Conservation (phyloP, 2,797 vertebrate species). For the Oreochromis mossambicus region DNA sequence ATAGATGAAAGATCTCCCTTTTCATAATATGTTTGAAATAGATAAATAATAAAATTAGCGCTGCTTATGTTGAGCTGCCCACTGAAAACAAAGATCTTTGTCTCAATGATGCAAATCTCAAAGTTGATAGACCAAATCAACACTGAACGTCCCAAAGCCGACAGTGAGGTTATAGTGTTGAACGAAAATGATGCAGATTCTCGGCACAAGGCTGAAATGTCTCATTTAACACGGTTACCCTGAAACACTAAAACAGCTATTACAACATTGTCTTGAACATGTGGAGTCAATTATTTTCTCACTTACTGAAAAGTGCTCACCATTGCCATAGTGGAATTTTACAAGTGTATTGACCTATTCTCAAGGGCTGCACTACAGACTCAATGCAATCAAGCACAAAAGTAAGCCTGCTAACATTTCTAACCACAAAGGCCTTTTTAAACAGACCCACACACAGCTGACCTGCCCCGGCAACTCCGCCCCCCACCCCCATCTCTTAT, state of each 20-base stretch:
- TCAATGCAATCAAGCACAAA: conserved; percentile 71
- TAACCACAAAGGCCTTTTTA: conserved; percentile 70
- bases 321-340: conserved; percentile 62
- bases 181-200: background rate
- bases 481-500: conserved; percentile 26
- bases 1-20: background rate
- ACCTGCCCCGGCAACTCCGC: conserved; percentile 10
- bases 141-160: background rate
- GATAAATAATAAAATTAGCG: background rate
- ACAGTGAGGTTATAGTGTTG: background rate
- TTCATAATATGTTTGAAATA: background rate
- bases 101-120: background rate
- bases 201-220: background rate
- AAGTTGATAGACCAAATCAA: conserved; percentile 3
- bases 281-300: conserved; percentile 74
- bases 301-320: conserved; percentile 68
- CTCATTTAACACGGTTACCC: conserved; percentile 28
- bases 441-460: conserved; percentile 51
- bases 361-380: conserved; percentile 66
- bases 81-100: background rate
- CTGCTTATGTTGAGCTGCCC: background rate
- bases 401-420: conserved; percentile 62
- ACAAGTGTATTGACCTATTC: conserved; percentile 73
- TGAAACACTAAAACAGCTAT: conserved; percentile 47
- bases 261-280: conserved; percentile 61